These are phyloP conservation scores for Stegastes partitus DNA, from an alignment of 2,113 vertebrate species.

Conservation along the genomic window DNA sequence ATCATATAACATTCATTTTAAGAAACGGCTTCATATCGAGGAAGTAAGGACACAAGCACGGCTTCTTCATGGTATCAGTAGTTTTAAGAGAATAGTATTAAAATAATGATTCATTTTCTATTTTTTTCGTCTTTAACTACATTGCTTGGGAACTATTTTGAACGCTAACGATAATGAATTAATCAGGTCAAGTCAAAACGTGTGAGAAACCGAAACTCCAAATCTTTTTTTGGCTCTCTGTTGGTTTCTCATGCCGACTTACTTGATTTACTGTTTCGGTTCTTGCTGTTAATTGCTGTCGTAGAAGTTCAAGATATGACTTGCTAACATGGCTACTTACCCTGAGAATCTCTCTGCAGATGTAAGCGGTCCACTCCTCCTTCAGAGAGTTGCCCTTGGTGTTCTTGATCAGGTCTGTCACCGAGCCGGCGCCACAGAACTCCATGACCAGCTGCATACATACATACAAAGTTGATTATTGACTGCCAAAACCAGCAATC, in stretches of 20 bases:
- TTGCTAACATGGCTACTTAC: slow-evolving; percentile 71
- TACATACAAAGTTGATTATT: slow-evolving; percentile 14
- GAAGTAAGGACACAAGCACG: background rate
- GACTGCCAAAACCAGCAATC: background rate
- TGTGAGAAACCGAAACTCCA: too few relatives aligned
- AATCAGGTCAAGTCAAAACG: too few relatives aligned
- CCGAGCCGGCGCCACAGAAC: slow-evolving; percentile 93
- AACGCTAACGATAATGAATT: too few relatives aligned
- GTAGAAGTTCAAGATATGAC: background rate
- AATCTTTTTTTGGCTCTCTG: too few relatives aligned
- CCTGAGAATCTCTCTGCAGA: slow-evolving; percentile 96
- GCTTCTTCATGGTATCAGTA: too few relatives aligned
- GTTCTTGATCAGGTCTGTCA: slow-evolving; percentile 84
- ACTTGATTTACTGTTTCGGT: too few relatives aligned
- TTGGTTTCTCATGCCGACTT: too few relatives aligned
- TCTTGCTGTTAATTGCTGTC: too few relatives aligned
- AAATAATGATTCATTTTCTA: too few relatives aligned
- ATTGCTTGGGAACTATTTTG: too few relatives aligned
- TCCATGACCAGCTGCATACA: slow-evolving; percentile 77
- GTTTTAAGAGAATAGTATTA: too few relatives aligned
- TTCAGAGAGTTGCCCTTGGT: slow-evolving; percentile 83
- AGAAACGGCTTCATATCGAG: background rate
- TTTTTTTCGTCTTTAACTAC: too few relatives aligned
- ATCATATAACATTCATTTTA: background rate
- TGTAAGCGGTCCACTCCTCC: slow-evolving; percentile 94